Evolutionary conservation across 2,113 vertebrate species (phyloP), one percentile per base, ranked within the genome.

Genomic region (Platichthys stellatus): DNA sequence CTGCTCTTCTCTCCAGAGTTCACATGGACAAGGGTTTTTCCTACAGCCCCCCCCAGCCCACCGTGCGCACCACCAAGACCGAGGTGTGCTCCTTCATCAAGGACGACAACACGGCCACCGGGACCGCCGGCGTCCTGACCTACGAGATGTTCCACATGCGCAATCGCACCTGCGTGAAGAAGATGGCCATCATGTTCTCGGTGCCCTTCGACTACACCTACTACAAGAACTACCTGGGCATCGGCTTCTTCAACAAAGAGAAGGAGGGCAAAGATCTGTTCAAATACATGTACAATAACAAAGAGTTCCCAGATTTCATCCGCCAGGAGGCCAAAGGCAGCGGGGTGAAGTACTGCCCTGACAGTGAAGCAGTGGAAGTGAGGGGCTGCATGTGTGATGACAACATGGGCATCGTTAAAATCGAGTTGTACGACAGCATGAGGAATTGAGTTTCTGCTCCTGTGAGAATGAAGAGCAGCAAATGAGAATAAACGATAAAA

Each of bases 1-100:
- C 31, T 12, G 18, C 17, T 21, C 60, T 13, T 21, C 31, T 47
- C 61, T 63, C 2, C 69, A 94, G 92, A 84, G 74, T 92, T 14
- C 15, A 83, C 87, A 89, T 89, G 88, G 63, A 88, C 1, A 91
- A 81, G 0, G 93, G 93, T 2, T 93, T 74, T 40, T 0, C 21
- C 74, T 80, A 47, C 85, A 91, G 58, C 64, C 93, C 93, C 0
- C 91, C 92, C 0, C 88, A 89, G 87, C 92, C 93, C 26, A 94
- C 93, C 0, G 53, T 94, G 21, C 83, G 82, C 53, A 51, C 69
- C 80, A 54, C 0, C 28, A 70, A 43, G 26, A 76, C 72, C 0
- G 93, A 94, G 0, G 75, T 93, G 54, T 94, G 86, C 85, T 93
- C 92, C 10, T 94, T 93, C 87, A 83, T 38, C 76, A 94, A 93